Evolutionary conservation across 2,113 vertebrate genomes (phyloP).

Genomic region (Asarcornis scutulata): DNA sequence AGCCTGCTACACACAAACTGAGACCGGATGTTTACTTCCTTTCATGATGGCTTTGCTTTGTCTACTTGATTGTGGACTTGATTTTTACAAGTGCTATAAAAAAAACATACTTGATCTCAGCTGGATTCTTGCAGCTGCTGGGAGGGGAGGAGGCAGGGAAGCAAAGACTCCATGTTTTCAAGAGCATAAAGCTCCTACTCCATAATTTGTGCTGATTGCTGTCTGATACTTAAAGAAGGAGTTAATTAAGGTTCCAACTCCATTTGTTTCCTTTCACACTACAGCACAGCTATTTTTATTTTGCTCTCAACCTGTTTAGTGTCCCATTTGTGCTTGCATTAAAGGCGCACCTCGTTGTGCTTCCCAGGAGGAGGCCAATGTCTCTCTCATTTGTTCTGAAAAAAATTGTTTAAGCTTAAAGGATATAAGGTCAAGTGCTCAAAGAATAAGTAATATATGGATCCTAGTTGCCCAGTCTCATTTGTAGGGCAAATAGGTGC

Average conservation of each 20-base stretch:
- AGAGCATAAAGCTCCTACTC: conserved; percentile 10
- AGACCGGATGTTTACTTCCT: conserved; percentile 38
- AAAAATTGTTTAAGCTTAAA: not conserved
- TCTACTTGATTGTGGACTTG: conserved; percentile 64
- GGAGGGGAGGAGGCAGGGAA: not conserved
- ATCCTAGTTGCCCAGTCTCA: not conserved
- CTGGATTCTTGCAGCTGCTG: conserved; percentile 52
- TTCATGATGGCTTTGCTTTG: conserved; percentile 34
- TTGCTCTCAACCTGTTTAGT: not conserved
- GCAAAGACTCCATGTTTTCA: conserved; percentile 27
- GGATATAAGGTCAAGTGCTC: not conserved
- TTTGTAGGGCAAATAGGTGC: not conserved
- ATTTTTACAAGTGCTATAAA: conserved; percentile 42
- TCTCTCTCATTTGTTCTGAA: not conserved
- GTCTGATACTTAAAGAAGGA: conserved; percentile 59
- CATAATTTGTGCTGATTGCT: conserved; percentile 61
- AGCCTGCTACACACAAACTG: accelerated
- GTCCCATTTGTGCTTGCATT: not conserved
- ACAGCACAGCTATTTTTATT: conserved; percentile 31
- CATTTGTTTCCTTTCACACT: not conserved
- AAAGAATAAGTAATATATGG: not conserved
- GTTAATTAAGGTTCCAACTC: conserved; percentile 48
- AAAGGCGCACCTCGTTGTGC: not conserved
- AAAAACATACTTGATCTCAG: conserved; percentile 5
- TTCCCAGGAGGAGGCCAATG: not conserved